A percentile compares a stretch with the other conserved stretches of the same genome.
Conservation (phyloP, 53 echinoderm and acorn worm genomes). For the Patiria pectinifera region DNA sequence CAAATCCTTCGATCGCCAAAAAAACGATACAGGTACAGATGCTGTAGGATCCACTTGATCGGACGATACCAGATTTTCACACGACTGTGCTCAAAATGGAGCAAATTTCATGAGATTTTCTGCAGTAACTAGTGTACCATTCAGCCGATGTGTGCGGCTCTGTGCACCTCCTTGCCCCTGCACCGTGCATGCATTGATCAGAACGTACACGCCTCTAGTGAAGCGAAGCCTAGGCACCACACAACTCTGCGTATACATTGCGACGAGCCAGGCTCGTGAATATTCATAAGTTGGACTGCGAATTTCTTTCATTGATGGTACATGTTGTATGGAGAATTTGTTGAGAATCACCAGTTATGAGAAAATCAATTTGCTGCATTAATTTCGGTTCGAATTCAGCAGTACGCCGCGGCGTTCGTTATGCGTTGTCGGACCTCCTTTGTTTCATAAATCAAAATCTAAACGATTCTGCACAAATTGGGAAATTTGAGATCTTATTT, state of each 20-base stretch:
- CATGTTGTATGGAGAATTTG: no score
- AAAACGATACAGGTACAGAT: not conserved
- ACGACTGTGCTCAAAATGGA: not conserved
- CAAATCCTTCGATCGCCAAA: not conserved
- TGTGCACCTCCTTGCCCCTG: not conserved
- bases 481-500: no score
- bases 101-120: not conserved
- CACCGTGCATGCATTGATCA: not conserved
- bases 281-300: not conserved
- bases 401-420: no score
- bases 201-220: not conserved
- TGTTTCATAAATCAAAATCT: no score
- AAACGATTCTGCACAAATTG: no score
- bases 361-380: no score
- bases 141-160: not conserved
- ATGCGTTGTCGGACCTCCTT: no score
- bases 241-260: not conserved
- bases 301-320: no score
- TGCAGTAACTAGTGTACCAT: not conserved
- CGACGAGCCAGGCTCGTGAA: not conserved
- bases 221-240: not conserved
- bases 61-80: not conserved
- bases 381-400: no score
- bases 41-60: not conserved
- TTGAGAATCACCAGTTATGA: no score